A percentile compares a stretch with the other conserved stretches of the same genome.
These are phyloP conservation scores for Thunnus albacares DNA, from an alignment of 2,797 vertebrate genomes.

Conservation along the genomic window DNA sequence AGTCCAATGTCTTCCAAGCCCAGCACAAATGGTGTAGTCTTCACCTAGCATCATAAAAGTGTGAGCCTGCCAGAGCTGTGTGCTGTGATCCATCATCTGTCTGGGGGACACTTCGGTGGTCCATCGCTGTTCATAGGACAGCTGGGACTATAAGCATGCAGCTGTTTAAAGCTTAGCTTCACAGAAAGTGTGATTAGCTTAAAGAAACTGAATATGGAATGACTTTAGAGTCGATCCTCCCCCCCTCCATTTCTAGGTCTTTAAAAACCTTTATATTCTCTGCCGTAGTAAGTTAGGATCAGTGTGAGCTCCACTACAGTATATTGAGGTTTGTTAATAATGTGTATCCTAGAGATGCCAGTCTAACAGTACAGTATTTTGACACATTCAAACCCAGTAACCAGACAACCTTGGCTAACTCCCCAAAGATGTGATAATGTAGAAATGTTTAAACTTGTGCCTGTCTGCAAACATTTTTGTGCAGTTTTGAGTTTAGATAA, in stretches of 20 bases:
- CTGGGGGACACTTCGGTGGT: slow-evolving; percentile 69
- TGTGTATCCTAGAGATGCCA: not conserved
- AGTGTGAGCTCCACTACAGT: not conserved
- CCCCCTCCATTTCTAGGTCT: not conserved
- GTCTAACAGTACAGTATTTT: not conserved
- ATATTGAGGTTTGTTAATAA: not conserved
- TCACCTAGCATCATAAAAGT: slow-evolving; percentile 67
- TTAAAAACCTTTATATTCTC: not conserved
- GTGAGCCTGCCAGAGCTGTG: slow-evolving; percentile 45
- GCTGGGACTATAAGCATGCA: slow-evolving; percentile 70
- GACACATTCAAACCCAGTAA: not conserved
- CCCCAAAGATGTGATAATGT: not conserved
- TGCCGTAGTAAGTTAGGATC: not conserved
- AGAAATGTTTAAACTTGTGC: not conserved
- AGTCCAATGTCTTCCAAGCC: slow-evolving; percentile 71
- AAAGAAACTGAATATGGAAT: slow-evolving; percentile 14
- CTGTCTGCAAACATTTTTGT: not conserved
- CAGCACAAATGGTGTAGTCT: slow-evolving; percentile 36
- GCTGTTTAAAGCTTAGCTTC: slow-evolving; percentile 63
- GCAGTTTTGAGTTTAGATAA: not conserved
- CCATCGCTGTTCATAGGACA: slow-evolving; percentile 56
- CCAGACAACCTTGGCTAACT: not conserved
- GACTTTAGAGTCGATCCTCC: not conserved
- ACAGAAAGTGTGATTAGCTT: slow-evolving; percentile 37
- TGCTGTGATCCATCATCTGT: slow-evolving; percentile 66